A percentile compares a stretch with the other conserved stretches of the same genome.
Conservation (phyloP, 2,888 invertebrate genomes). For the Sminthurinus aureus region DNA sequence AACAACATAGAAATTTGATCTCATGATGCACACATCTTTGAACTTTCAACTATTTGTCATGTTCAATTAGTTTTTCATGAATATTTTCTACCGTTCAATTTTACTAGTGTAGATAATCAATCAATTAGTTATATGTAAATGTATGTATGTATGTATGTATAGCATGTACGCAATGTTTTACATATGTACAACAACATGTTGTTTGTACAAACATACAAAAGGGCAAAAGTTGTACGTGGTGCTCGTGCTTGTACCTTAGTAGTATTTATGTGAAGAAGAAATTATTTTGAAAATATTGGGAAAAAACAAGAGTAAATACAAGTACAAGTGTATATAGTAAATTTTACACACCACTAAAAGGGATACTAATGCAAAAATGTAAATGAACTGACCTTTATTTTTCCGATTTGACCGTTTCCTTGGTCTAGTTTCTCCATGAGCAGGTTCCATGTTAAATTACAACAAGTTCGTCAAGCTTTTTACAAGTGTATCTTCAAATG, state of each 20-base stretch:
- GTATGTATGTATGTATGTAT: neutral
- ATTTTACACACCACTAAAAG: no score
- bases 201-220: no score
- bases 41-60: no score
- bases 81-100: no score
- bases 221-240: no score
- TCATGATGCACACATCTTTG: no score
- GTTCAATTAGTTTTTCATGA: no score
- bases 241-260: no score
- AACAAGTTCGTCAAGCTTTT: neutral
- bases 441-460: conserved; percentile 37
- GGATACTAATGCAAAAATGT: neutral
- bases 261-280: no score
- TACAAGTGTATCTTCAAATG: neutral
- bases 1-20: neutral
- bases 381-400: conserved; percentile 29
- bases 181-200: no score
- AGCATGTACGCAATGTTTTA: neutral
- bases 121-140: neutral
- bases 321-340: neutral
- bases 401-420: conserved; percentile 38
- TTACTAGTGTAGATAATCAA: no score
- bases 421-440: conserved; percentile 38
- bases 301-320: neutral
- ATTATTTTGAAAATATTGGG: no score